These are phyloP conservation scores for Portunus trituberculatus DNA, from an alignment of 1,140 invertebrate species.

Conservation along the genomic window DNA sequence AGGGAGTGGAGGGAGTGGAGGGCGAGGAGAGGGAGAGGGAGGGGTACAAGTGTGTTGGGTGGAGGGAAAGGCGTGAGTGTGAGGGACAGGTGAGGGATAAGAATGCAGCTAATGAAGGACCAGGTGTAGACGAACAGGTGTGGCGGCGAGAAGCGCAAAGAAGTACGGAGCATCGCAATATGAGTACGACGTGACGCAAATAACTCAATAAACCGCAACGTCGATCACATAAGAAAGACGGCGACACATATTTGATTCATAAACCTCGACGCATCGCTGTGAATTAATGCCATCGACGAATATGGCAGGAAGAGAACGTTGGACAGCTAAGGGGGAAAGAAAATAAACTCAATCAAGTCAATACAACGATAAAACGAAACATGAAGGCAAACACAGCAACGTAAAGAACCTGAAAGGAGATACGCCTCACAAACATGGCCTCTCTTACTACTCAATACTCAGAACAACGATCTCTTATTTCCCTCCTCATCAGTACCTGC, in stretches of 20 bases:
- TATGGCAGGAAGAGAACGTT: neutral
- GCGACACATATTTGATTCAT: no score
- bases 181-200: no score
- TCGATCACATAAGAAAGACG: no score
- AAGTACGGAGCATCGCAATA: no score
- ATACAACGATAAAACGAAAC: neutral
- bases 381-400: neutral
- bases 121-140: neutral
- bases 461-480: neutral
- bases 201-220: no score
- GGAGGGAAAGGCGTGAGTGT: neutral
- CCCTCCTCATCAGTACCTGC: neutral
- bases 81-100: constrained; percentile 39
- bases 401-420: constrained; percentile 12
- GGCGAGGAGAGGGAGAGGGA: neutral
- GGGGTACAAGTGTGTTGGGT: neutral
- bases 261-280: neutral
- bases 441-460: neutral
- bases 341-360: neutral
- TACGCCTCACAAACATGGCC: neutral
- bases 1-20: neutral
- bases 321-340: neutral
- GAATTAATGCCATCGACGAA: neutral
- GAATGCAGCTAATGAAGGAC: neutral
- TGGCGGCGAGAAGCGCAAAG: neutral